Evolutionary conservation across 1,140 invertebrate species (phyloP), one percentile per base, ranked within the genome.

Genomic region (Araneus ventricosus): DNA sequence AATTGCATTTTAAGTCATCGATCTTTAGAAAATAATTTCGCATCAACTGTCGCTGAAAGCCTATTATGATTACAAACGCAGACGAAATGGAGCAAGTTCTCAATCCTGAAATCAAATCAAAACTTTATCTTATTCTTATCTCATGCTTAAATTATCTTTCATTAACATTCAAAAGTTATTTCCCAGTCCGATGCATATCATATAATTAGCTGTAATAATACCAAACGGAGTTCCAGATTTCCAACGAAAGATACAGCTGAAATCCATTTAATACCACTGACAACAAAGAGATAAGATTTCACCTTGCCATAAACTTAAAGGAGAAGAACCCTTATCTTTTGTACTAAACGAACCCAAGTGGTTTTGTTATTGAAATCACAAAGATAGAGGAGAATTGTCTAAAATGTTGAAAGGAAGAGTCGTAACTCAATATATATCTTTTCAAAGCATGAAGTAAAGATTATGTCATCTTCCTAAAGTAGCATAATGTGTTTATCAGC

Each of bases 261-360:
- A 63, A 63, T 63, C 24, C 59, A n/a, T 63, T 63, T 24, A 63
- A 63, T 63, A 22, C n/a, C n/a, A 63, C 24, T 63, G 59, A 63
- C 59, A 63, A 24, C 24, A n/a, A 63, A 63, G 59, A 63, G 59
- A 63, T 63, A 63, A 63, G n/a, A 63, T 63, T 63, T 63, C 59
- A 63, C 59, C 59, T 63, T n/a, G n/a, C 59, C 59, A 5, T 1
- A 5, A 63, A 63, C 22, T 14, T 52, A n/a, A 63, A n/a, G n/a
- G 59, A 8, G 17, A 8, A 63, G 24, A 7, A 20, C 24, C 24
- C 20, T 63, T 24, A n/a, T 63, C 59, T 63, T n/a, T 63, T n/a
- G n/a, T n/a, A 20, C 59, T 63, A 63, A 63, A n/a, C 59, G 22
- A 63, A n/a, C 59, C 59, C 22, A 63, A 63, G 59, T 24, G 59